phyloP scores from a whole-genome alignment of 2,888 invertebrate genomes.

The Leptopilina drosophilae region DNA sequence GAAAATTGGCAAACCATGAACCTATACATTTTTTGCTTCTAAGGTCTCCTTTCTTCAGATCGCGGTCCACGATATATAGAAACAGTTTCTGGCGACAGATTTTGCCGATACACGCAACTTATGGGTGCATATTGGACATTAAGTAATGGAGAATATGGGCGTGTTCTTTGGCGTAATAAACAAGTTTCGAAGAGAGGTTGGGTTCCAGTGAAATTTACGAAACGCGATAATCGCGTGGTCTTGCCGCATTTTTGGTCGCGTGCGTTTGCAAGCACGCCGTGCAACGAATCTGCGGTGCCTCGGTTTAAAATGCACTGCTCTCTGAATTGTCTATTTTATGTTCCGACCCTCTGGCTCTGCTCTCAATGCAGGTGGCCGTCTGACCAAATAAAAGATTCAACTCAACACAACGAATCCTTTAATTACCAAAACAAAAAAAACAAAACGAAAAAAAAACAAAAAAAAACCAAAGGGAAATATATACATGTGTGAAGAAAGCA shows the following conservation, averaged over 20 bases:
- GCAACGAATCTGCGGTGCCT: not conserved
- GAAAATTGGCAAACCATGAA: too few relatives aligned
- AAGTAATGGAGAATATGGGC: slow-evolving; percentile 26
- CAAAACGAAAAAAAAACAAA: too few relatives aligned
- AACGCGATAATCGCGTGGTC: slow-evolving; percentile 39
- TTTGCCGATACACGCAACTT: not conserved
- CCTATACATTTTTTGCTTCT: too few relatives aligned
- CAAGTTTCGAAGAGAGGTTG: slow-evolving; percentile 21
- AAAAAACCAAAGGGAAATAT: too few relatives aligned
- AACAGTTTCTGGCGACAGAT: slow-evolving; percentile 14
- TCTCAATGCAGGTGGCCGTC: slow-evolving; percentile 33
- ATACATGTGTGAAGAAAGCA: too few relatives aligned
- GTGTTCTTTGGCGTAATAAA: slow-evolving; percentile 38
- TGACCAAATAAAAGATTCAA: slow-evolving; percentile 26
- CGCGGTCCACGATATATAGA: too few relatives aligned
- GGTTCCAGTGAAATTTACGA: not conserved
- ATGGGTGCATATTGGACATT: not conserved
- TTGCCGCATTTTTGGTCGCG: slow-evolving; percentile 34
- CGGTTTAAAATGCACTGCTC: slow-evolving; percentile 11
- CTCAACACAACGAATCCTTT: slow-evolving; percentile 1
- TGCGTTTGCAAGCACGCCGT: not conserved
- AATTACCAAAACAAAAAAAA: too few relatives aligned
- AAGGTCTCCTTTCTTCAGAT: too few relatives aligned
- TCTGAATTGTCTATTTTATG: slow-evolving; percentile 28
- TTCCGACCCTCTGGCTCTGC: slow-evolving; percentile 33